Percentiles rank a stretch among this genome's conserved stretches.
phyloP scores from a whole-genome alignment of 1,140 invertebrate genomes.

The Tetragonula clypearis region DNA sequence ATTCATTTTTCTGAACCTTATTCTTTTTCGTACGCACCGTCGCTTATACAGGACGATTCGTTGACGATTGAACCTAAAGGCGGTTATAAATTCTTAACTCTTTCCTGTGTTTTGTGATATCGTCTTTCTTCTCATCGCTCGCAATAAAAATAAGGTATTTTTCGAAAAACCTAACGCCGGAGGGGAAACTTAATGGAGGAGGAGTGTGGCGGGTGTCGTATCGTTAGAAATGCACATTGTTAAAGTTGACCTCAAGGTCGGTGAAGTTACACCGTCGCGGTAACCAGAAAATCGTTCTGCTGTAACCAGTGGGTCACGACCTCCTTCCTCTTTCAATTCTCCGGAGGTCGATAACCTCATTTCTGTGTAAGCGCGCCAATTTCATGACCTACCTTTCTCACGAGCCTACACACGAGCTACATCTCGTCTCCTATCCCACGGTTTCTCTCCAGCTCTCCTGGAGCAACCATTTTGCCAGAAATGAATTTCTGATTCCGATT shows the following conservation, averaged over 20 bases:
- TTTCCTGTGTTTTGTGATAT: not conserved
- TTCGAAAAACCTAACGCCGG: not conserved
- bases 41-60: not conserved
- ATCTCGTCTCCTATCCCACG: not conserved
- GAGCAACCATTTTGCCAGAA: not conserved
- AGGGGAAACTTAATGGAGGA: not conserved
- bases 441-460: too few relatives aligned
- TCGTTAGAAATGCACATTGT: conserved; percentile 54
- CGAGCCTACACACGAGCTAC: conserved; percentile 32
- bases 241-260: conserved; percentile 66
- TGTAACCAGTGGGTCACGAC: conserved; percentile 72
- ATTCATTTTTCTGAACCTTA: not conserved
- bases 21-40: not conserved
- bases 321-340: conserved; percentile 70
- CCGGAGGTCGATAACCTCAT: conserved; percentile 70
- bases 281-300: conserved; percentile 70
- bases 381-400: conserved; percentile 63
- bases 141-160: not conserved
- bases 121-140: too few relatives aligned
- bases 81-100: not conserved
- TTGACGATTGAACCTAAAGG: not conserved
- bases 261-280: conserved; percentile 60
- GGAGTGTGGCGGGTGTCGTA: not conserved
- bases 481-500: conserved; percentile 34
- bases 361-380: conserved; percentile 69